phyloP scores from a whole-genome alignment of 2,797 vertebrate genomes.

The Morus bassanus region DNA sequence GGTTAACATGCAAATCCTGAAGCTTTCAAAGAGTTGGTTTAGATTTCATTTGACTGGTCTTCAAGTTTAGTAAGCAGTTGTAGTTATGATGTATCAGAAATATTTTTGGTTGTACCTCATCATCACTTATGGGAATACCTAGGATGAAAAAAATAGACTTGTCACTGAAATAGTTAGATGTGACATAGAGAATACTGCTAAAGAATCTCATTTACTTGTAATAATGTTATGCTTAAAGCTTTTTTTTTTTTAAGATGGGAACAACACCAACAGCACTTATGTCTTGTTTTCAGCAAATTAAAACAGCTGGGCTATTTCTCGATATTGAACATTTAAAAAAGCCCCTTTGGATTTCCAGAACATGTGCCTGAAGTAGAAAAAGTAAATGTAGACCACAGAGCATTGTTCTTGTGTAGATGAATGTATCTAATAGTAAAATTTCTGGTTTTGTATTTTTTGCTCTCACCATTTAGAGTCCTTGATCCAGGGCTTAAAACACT shows the following conservation, averaged over 20 bases:
- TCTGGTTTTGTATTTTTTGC: background rate
- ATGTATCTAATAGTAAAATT: background rate
- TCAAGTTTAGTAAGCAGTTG: background rate
- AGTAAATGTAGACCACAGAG: background rate
- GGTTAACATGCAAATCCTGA: background rate
- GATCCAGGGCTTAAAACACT: background rate
- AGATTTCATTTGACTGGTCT: background rate
- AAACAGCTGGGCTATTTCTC: background rate
- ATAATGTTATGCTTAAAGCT: background rate
- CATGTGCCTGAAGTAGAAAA: background rate
- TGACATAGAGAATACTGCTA: background rate
- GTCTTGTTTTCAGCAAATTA: background rate
- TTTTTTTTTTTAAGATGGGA: background rate
- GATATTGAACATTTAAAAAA: background rate
- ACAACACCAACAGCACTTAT: background rate
- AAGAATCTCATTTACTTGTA: background rate
- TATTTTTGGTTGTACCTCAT: background rate
- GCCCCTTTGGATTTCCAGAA: background rate
- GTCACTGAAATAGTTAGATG: background rate
- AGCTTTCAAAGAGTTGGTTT: background rate
- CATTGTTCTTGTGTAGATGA: background rate
- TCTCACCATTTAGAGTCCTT: background rate
- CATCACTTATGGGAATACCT: background rate
- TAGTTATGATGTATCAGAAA: background rate
- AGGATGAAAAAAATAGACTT: background rate